Evolutionary conservation across 2,113 vertebrate species (phyloP), one percentile per base, ranked within the genome.

Genomic region (Hemiscyllium ocellatum): DNA sequence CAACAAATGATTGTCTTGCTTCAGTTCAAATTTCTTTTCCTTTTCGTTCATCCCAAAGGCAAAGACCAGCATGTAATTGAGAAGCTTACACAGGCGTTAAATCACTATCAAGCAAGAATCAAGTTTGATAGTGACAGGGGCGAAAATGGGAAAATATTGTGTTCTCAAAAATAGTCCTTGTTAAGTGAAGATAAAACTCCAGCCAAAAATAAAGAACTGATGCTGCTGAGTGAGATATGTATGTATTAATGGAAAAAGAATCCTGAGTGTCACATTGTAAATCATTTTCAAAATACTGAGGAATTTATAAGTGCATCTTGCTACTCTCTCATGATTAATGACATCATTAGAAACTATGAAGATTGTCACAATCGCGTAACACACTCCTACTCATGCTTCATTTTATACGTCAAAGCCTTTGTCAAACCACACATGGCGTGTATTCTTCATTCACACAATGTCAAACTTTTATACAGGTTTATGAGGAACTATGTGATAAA

Each of bases 371-470:
- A 69, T 76, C 69, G 72, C 24, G 42, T 95, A 95, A 72, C 42
- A 15, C 68, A 72, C 68, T 95, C 69, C 10, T 42, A 47, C 37
- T 50, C 24, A 70, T 52, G 47, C 47, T 70, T 95, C 68, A 72
- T 72, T 72, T 72, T 52, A 76, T 95, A 70, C 5, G 19, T 69
- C 26, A 70, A 47, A 95, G 26, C 69, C 22, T 95, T 95, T 76
- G 61, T 95, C 94, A 94, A 70, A 70, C 93, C 37, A 47, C 42
- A 70, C 52, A 65, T 33, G 87, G 29, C 87, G 37, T 68, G 37
- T 66, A 95, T 72, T 95, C 93, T 47, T 95, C 94, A 95, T 50
- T 95, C 94, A 72, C 15, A 76, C 94, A 72, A 72, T 72, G 68
- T 95, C 94, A 95, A 29, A 29, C 65, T 52, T 50, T 76, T 70